These are phyloP conservation scores for Tringa solitaria DNA, from an alignment of 2,113 vertebrate genomes.

Conservation along the genomic window DNA sequence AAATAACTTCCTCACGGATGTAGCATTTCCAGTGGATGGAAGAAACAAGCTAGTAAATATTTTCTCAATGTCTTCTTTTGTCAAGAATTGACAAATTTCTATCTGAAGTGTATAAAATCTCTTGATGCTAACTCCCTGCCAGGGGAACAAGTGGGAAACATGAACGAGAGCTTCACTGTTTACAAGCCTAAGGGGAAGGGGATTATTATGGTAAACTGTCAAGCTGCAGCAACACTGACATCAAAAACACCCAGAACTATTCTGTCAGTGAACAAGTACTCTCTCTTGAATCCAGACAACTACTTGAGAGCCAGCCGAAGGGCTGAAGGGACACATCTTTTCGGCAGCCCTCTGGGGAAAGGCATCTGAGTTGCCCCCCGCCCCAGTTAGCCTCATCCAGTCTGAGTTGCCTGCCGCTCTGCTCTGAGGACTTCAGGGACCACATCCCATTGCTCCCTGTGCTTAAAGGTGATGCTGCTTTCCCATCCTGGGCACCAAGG, in stretches of 20 bases:
- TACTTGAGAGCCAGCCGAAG: neutral
- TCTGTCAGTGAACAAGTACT: neutral
- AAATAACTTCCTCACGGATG: neutral
- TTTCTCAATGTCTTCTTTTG: neutral
- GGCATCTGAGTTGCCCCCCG: neutral
- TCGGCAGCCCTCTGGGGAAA: neutral
- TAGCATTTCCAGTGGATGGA: neutral
- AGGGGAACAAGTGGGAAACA: neutral
- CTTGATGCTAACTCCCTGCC: neutral
- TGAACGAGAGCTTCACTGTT: neutral
- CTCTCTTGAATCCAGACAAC: neutral
- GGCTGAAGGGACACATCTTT: neutral
- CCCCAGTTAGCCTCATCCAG: accelerated
- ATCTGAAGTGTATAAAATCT: neutral
- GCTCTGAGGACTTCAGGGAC: neutral
- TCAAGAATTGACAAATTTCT: neutral
- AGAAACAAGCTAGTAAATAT: neutral
- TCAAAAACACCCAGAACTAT: neutral
- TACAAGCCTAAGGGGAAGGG: neutral
- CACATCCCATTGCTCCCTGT: neutral
- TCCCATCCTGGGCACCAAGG: neutral
- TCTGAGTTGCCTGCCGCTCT: neutral
- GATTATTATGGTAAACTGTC: neutral
- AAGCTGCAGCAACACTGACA: neutral
- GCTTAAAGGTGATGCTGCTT: neutral